Conservation (phyloP, 2,113 vertebrate species). For the Sebastes schlegelii region DNA sequence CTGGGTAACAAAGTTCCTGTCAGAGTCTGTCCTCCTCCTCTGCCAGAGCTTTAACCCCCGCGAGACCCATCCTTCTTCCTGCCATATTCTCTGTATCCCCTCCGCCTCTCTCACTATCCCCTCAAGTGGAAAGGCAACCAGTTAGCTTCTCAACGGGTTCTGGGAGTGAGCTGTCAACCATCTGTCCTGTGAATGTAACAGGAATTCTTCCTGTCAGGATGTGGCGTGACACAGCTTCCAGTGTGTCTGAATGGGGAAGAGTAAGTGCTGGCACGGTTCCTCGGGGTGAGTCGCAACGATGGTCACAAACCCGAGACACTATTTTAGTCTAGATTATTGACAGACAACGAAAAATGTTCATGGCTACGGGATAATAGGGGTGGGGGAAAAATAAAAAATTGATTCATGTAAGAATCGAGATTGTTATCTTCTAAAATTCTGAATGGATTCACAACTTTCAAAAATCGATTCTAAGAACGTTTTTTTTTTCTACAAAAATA, state of each 20-base stretch:
- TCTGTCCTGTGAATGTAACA: slow-evolving; percentile 53
- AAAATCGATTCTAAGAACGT: too few relatives aligned
- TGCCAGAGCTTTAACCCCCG: slow-evolving; percentile 31
- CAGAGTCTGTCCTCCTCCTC: slow-evolving; percentile 50
- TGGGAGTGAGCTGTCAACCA: slow-evolving; percentile 67
- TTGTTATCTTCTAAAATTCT: too few relatives aligned
- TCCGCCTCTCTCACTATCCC: slow-evolving; percentile 27
- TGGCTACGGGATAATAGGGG: too few relatives aligned
- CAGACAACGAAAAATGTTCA: neutral
- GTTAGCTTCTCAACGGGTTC: slow-evolving; percentile 56
- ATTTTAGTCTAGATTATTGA: neutral
- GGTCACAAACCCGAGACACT: neutral
- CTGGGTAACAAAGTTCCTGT: slow-evolving; percentile 65
- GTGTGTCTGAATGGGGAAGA: neutral
- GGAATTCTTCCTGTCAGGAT: slow-evolving; percentile 63
- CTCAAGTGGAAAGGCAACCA: slow-evolving; percentile 56
- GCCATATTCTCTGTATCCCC: slow-evolving; percentile 30
- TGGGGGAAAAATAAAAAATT: too few relatives aligned
- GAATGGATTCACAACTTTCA: too few relatives aligned
- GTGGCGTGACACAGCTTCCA: slow-evolving; percentile 25
- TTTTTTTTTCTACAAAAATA: too few relatives aligned
- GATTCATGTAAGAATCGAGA: too few relatives aligned
- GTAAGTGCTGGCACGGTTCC: neutral
- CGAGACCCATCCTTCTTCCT: slow-evolving; percentile 28
- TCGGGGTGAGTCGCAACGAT: neutral